Conservation (phyloP, 2,888 invertebrate genomes). For the Suillia variegata region DNA sequence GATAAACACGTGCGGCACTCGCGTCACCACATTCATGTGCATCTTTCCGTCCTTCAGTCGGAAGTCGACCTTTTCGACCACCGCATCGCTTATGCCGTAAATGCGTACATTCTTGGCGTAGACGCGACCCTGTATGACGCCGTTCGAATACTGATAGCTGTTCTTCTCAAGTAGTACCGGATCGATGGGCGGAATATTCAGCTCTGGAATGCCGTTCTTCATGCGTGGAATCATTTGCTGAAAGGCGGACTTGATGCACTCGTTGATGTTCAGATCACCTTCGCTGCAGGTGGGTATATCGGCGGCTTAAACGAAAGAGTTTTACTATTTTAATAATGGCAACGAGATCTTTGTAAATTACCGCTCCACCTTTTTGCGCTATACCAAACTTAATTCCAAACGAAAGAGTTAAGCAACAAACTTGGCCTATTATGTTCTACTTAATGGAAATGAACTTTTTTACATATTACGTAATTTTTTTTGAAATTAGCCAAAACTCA, state of each 20-base stretch:
- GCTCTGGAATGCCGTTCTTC: constrained; percentile 52
- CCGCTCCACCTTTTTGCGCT: too few relatives aligned
- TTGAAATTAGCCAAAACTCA: too few relatives aligned
- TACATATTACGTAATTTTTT: too few relatives aligned
- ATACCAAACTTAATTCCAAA: not conserved
- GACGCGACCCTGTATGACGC: constrained; percentile 49
- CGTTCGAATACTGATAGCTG: constrained; percentile 49
- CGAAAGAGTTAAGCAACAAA: constrained; percentile 29
- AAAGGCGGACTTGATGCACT: constrained; percentile 66
- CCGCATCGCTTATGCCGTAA: constrained; percentile 64
- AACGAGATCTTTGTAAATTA: too few relatives aligned
- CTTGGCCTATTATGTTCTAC: constrained; percentile 4
- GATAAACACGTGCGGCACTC: constrained; percentile 64
- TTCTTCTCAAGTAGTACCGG: constrained; percentile 52
- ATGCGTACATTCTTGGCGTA: constrained; percentile 64
- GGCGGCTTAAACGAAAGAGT: constrained; percentile 34
- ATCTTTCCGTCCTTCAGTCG: constrained; percentile 56
- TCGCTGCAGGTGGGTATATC: constrained; percentile 66
- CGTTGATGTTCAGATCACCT: constrained; percentile 66
- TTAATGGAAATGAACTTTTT: too few relatives aligned
- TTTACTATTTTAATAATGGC: not conserved
- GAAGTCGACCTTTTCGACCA: constrained; percentile 66
- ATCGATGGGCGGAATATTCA: constrained; percentile 57
- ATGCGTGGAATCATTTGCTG: constrained; percentile 62
- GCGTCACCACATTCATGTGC: constrained; percentile 66